A percentile compares a stretch with the other conserved stretches of the same genome.
phyloP scores from a whole-genome alignment of 2,113 vertebrate species.

The Paralichthys olivaceus region DNA sequence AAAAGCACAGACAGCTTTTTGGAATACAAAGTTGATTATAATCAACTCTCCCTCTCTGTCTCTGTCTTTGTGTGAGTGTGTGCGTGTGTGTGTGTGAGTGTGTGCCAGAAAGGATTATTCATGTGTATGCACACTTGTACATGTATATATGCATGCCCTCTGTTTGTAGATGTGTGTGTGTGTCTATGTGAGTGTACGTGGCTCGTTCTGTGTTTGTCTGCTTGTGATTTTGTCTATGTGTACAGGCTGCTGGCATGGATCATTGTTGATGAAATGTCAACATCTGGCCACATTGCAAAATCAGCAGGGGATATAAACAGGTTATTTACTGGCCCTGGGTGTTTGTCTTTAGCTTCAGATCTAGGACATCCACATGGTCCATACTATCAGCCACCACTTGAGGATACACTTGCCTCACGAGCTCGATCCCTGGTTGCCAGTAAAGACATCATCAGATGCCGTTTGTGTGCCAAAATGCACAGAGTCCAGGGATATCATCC shows the following conservation, averaged over 20 bases:
- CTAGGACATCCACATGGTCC: conserved; percentile 29
- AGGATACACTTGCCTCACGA: not conserved
- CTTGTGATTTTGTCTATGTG: conserved; percentile 40
- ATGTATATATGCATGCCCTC: not conserved
- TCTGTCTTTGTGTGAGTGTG: conserved; percentile 4
- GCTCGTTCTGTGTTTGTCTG: not conserved
- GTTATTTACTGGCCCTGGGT: conserved; percentile 54
- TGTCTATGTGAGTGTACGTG: not conserved
- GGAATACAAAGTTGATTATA: conserved; percentile 37
- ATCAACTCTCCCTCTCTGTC: conserved; percentile 20
- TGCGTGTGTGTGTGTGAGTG: conserved; percentile 3
- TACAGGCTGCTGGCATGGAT: conserved; percentile 35
- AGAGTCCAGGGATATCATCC: conserved; percentile 26
- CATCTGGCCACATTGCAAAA: conserved; percentile 62
- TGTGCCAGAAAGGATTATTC: conserved; percentile 7
- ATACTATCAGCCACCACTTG: conserved; percentile 18
- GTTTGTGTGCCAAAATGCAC: conserved; percentile 33
- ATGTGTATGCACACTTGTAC: conserved; percentile 27
- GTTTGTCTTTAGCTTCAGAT: conserved; percentile 50
- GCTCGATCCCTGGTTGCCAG: conserved; percentile 20
- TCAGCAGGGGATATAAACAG: conserved; percentile 51
- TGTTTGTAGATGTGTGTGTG: not conserved
- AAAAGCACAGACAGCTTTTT: conserved; percentile 9
- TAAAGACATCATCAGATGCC: conserved; percentile 46
- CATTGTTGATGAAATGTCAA: conserved; percentile 60